Conservation (phyloP, 1,140 invertebrate genomes). For the Pectinophora gossypiella region DNA sequence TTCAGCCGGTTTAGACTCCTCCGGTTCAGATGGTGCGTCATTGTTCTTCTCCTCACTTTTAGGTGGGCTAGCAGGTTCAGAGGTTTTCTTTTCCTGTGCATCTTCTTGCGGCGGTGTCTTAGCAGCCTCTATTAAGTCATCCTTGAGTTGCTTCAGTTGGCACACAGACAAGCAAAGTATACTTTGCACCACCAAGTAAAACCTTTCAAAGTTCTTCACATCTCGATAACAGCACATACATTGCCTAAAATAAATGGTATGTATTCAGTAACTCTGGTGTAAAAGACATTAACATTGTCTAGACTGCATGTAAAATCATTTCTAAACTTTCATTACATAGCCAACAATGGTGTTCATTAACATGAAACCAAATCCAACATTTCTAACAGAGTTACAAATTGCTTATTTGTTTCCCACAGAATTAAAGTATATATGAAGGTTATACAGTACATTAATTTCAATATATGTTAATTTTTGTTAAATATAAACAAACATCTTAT, state of each 20-base stretch:
- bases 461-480: no score
- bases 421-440: no score
- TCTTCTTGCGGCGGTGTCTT: slow-evolving; percentile 26
- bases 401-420: no score
- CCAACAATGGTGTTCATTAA: no score
- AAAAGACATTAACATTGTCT: no score
- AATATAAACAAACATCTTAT: no score
- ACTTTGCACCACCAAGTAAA: slow-evolving; percentile 90
- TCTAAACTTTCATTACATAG: no score
- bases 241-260: slow-evolving; percentile 80
- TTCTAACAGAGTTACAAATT: no score
- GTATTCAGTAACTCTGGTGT: no score
- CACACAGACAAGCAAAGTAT: slow-evolving; percentile 84
- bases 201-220: slow-evolving; percentile 91
- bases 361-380: no score
- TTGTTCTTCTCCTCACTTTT: slow-evolving; percentile 34
- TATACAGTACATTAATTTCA: no score
- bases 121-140: slow-evolving; percentile 68
- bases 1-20: slow-evolving; percentile 18
- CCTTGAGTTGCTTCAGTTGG: slow-evolving; percentile 84
- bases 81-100: slow-evolving; percentile 22
- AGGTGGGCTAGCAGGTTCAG: slow-evolving; percentile 12
- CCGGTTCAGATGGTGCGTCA: slow-evolving; percentile 18
- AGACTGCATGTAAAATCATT: no score
- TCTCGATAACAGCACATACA: slow-evolving; percentile 95